Percentiles rank a stretch among this genome's conserved stretches.
Evolutionary conservation across 2,113 vertebrate species (phyloP).

Genomic region (Ascaphus truei): DNA sequence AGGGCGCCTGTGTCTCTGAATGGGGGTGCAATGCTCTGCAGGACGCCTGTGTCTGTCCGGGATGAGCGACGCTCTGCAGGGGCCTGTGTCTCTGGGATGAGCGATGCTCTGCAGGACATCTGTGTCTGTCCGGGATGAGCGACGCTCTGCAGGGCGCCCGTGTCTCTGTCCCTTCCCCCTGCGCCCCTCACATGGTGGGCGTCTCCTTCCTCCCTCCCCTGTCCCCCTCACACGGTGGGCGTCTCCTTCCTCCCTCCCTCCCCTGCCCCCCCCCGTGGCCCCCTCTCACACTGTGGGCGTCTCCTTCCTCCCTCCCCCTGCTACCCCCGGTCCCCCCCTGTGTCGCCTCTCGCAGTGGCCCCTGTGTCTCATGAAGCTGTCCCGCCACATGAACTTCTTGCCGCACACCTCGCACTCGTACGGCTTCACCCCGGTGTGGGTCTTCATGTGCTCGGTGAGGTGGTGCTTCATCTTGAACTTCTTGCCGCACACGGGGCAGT

Average conservation of each 20-base stretch:
- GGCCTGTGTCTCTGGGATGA: too few relatives aligned
- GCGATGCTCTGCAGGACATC: too few relatives aligned
- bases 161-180: background rate
- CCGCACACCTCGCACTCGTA: conserved; percentile 81
- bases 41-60: too few relatives aligned
- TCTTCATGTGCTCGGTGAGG: conserved; percentile 94
- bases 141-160: too few relatives aligned
- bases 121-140: too few relatives aligned
- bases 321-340: conserved; percentile 40
- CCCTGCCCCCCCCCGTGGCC: background rate
- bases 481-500: conserved; percentile 86
- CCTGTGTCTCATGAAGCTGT: conserved; percentile 88
- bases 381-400: conserved; percentile 93
- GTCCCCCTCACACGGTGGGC: background rate
- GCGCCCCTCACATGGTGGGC: background rate
- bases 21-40: too few relatives aligned
- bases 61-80: too few relatives aligned
- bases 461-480: conserved; percentile 97
- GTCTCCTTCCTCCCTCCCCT: background rate
- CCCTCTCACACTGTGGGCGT: background rate
- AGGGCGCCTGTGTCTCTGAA: background rate
- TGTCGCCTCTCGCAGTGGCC: conserved; percentile 81
- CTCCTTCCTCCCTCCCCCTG: conserved; percentile 34
- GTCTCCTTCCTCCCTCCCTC: background rate
- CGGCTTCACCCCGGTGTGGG: conserved; percentile 86